Conservation (phyloP, 2,113 vertebrate species). For the Gila orcuttii region DNA sequence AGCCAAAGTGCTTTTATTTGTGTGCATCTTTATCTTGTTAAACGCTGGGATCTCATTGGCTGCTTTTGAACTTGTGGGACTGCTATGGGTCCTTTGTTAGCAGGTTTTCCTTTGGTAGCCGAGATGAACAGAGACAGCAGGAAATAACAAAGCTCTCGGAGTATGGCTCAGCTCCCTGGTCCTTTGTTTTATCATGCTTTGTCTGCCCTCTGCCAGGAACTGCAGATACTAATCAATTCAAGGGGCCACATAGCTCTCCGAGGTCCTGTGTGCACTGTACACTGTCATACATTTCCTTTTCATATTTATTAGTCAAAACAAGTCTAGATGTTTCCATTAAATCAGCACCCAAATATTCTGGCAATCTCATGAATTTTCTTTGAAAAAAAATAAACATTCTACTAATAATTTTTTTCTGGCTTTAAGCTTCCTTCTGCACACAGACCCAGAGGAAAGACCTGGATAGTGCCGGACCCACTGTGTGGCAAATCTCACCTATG, state of each 20-base stretch:
- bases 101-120: slow-evolving; percentile 52
- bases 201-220: slow-evolving; percentile 33
- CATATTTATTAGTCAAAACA: slow-evolving; percentile 28
- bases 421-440: background rate
- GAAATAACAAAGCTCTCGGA: slow-evolving; percentile 57
- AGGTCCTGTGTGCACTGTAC: slow-evolving; percentile 9
- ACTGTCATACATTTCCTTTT: slow-evolving; percentile 4
- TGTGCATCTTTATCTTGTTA: slow-evolving; percentile 40
- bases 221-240: slow-evolving; percentile 12
- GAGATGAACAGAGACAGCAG: slow-evolving; percentile 48
- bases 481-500: slow-evolving; percentile 54
- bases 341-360: background rate
- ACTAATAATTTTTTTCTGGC: background rate
- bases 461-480: background rate
- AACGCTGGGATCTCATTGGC: slow-evolving; percentile 24
- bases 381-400: background rate
- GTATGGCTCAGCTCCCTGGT: slow-evolving; percentile 15
- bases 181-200: slow-evolving; percentile 47
- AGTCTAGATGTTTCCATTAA: slow-evolving; percentile 13
- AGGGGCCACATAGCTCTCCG: background rate
- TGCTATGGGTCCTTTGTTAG: slow-evolving; percentile 37
- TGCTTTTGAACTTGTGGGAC: slow-evolving; percentile 54
- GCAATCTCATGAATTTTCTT: slow-evolving; percentile 21
- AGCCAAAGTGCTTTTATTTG: slow-evolving; percentile 35
- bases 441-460: background rate